A percentile compares a stretch with the other conserved stretches of the same genome.
Evolutionary conservation across 92 coral and sea anemone species (phyloP).

Genomic region (Ricordea florida): DNA sequence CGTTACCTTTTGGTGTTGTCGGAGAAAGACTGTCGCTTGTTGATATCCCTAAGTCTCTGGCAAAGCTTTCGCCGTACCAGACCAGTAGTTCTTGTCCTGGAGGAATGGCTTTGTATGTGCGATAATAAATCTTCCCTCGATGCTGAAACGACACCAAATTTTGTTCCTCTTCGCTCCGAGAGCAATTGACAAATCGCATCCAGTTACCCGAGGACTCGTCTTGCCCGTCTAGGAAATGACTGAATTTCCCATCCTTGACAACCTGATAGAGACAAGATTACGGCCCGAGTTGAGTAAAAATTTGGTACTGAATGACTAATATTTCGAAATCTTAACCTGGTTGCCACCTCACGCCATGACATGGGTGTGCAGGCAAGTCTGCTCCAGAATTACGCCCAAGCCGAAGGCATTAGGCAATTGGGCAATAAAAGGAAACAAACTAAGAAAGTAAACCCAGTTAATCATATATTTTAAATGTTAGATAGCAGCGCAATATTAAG

Average conservation of each 20-base stretch:
- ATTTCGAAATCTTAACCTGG: too few relatives aligned
- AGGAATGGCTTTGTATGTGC: slow-evolving; percentile 63
- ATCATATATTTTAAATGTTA: too few relatives aligned
- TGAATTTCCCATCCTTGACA: slow-evolving; percentile 73
- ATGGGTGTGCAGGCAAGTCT: too few relatives aligned
- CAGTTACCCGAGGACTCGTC: slow-evolving; percentile 76
- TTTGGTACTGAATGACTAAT: too few relatives aligned
- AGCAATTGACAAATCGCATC: slow-evolving; percentile 91
- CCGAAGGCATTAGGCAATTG: too few relatives aligned
- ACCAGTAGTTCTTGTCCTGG: slow-evolving; percentile 80
- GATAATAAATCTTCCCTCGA: slow-evolving; percentile 80
- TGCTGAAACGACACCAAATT: slow-evolving; percentile 78
- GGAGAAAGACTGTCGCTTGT: neutral
- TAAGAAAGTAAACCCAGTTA: too few relatives aligned
- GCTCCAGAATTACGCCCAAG: too few relatives aligned
- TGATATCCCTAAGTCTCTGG: slow-evolving; percentile 76
- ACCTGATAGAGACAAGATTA: slow-evolving; percentile 36
- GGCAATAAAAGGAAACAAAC: too few relatives aligned
- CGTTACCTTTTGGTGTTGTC: neutral
- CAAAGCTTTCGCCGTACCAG: slow-evolving; percentile 91
- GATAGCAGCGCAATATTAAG: too few relatives aligned
- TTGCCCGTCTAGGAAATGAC: slow-evolving; percentile 70
- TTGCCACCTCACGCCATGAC: too few relatives aligned
- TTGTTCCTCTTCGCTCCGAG: slow-evolving; percentile 88
- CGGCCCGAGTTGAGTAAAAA: neutral